These are phyloP conservation scores for Willisornis vidua DNA, from an alignment of 2,113 vertebrate genomes.

Conservation along the genomic window DNA sequence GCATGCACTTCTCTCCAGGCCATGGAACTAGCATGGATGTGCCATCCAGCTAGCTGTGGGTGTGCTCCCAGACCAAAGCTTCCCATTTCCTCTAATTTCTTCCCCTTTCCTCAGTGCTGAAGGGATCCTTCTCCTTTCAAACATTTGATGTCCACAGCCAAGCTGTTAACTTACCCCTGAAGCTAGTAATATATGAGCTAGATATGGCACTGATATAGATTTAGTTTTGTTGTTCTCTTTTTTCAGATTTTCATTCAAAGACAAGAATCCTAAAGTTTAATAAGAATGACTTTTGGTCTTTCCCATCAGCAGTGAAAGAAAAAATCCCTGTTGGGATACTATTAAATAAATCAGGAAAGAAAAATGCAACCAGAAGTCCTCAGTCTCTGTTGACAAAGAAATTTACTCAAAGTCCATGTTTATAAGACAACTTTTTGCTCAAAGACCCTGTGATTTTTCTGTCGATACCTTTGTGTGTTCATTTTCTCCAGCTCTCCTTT, in stretches of 20 bases:
- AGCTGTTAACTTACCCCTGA: background rate
- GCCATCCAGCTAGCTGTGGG: background rate
- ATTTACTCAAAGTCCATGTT: background rate
- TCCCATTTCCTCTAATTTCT: background rate
- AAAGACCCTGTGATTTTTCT: background rate
- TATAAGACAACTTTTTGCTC: background rate
- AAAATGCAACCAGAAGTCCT: background rate
- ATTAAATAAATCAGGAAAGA: background rate
- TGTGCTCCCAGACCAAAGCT: background rate
- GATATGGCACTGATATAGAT: background rate
- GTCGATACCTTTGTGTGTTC: background rate
- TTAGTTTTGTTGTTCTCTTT: background rate
- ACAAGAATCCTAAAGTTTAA: background rate
- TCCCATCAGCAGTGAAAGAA: background rate
- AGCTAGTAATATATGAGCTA: background rate
- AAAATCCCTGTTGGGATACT: background rate
- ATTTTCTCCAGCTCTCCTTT: slow-evolving; percentile 12
- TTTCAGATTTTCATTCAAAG: background rate
- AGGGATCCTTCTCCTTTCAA: background rate
- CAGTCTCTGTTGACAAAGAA: background rate
- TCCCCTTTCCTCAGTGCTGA: background rate
- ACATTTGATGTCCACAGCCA: fast-evolving
- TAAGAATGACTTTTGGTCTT: background rate
- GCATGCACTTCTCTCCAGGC: background rate
- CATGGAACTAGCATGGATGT: background rate